Base-by-base conservation (phyloP, 2,888 invertebrate species). In the Amphipoea lucens region DNA sequence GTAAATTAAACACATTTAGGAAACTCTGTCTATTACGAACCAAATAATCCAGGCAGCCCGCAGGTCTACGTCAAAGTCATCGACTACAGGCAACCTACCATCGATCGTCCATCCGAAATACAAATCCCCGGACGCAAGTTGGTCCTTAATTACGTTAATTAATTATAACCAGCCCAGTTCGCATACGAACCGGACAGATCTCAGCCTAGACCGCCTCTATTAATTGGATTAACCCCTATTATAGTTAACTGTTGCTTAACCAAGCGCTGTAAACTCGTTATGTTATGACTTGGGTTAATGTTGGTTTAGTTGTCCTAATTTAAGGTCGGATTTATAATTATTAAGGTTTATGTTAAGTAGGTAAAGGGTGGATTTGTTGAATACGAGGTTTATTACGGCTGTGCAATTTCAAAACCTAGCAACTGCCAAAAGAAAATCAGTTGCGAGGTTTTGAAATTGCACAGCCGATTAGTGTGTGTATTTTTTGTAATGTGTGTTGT, bases 211-310 rank as follows among this genome's bases (percentile, higher is more conserved):
- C 67, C n/a, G 76, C 75, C 70, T 70, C 66, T 80, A 84, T 81
- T 81, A 81, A 87, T 87, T 87, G n/a, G 62, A 85, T 87, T 87
- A 87, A 81, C 81, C 83, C 74, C 77, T 74, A 77, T 84, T 84
- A 88, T 29, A 54, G 68, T 83, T 76, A 79, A 83, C 84, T 84
- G 45, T 20, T 65, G 79, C 67, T 79, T 79, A 84, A 60, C 82
- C 63, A 67, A n/a, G 48, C 62, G 63, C 5, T 74, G 36, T 48
- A 74, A 65, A 82, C 74, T 72, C 48, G 63, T 67, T 76, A 71
- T 60, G 42, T 67, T 79, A 66, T 71, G 68, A 80, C 17, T 71
- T 57, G 63, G 63, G 84, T 78, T 72, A 29, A 57, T 78, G 20
- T 60, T 66, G 29, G 42, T 48, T 29, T 71, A 23, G 40, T 54